Evolutionary conservation across 2,797 vertebrate genomes (phyloP).

Genomic region (Karalla daura): DNA sequence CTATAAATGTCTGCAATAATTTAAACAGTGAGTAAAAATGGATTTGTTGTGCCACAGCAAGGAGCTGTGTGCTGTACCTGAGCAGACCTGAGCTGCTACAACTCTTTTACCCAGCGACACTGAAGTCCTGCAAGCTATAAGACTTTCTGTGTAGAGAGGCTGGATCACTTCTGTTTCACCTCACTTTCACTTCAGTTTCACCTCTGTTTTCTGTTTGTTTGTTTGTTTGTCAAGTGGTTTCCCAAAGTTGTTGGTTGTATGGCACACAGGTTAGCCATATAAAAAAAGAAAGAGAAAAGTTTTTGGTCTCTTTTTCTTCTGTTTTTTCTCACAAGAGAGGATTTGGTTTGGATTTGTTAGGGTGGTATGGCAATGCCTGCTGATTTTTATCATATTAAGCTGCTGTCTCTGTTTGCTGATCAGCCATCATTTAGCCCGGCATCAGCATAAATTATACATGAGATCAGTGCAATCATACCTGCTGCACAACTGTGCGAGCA

Average conservation of each 20-base stretch:
- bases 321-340: background rate
- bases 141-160: conserved; percentile 9
- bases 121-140: conserved; percentile 18
- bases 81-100: conserved; percentile 21
- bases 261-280: too few relatives aligned
- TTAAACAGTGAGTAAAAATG: conserved; percentile 15
- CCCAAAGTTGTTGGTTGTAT: conserved; percentile 25
- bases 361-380: too few relatives aligned
- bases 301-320: background rate
- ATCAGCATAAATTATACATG: too few relatives aligned
- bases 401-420: background rate
- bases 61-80: conserved; percentile 13
- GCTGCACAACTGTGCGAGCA: background rate
- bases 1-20: conserved; percentile 10
- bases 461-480: background rate
- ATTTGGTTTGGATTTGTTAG: background rate
- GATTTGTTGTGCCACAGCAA: background rate
- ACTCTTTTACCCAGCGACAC: conserved; percentile 21
- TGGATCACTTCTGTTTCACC: conserved; percentile 18
- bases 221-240: too few relatives aligned
- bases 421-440: conserved; percentile 7
- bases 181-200: conserved; percentile 29
- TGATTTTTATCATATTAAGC: background rate
- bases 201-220: too few relatives aligned
- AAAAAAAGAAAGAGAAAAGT: background rate